phyloP scores from a whole-genome alignment of 2,888 invertebrate species.

The Melitaea athalia region DNA sequence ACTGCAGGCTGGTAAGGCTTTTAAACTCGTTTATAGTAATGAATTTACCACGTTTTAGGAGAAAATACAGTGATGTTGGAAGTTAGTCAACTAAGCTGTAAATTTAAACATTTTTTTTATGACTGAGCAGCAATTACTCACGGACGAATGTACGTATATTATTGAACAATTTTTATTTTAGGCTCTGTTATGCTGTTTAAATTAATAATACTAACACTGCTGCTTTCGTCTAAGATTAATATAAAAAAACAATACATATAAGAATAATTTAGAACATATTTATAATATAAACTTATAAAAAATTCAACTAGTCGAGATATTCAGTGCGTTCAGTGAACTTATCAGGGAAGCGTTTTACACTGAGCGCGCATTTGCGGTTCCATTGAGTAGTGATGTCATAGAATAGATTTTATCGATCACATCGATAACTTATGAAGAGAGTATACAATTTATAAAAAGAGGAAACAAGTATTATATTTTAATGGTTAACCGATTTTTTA shows the following conservation, averaged over 20 bases:
- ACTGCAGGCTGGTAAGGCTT: constrained; percentile 11
- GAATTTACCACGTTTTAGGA: neutral
- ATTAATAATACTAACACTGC: no score
- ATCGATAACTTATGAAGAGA: neutral
- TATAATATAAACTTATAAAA: neutral
- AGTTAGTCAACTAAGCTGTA: no score
- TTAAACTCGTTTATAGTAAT: constrained; percentile 7
- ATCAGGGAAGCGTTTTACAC: constrained; percentile 20
- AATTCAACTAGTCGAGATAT: neutral
- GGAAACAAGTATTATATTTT: no score
- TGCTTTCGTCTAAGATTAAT: no score
- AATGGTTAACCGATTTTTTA: no score
- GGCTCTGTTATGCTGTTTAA: no score
- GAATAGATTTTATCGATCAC: neutral
- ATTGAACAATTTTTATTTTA: no score
- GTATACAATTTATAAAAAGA: no score
- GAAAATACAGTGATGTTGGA: neutral
- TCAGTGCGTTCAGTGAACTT: constrained; percentile 23
- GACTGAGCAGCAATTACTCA: no score
- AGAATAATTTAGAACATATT: neutral
- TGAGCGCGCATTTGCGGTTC: constrained; percentile 34
- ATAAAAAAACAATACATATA: no score
- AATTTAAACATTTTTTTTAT: no score
- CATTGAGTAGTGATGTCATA: constrained; percentile 27
- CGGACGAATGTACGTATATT: no score